A percentile compares a stretch with the other conserved stretches of the same genome.
These are phyloP conservation scores for Xylophagus ater DNA, from an alignment of 2,888 invertebrate species.

Conservation along the genomic window DNA sequence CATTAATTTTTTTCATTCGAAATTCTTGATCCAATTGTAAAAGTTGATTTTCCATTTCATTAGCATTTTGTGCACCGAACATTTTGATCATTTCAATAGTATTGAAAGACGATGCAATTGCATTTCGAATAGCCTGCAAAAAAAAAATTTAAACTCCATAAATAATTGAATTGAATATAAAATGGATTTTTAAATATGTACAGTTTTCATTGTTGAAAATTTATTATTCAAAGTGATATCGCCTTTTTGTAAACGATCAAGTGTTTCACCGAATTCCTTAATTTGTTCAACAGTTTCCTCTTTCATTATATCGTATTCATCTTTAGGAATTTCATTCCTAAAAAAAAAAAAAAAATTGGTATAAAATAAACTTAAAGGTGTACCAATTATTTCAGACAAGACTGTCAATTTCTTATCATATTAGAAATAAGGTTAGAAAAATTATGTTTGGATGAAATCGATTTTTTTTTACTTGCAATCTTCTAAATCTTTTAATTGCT, in stretches of 20 bases:
- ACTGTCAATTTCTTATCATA: too few species aligned
- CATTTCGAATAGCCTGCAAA: slow-evolving; percentile 56
- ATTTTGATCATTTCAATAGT: slow-evolving; percentile 62
- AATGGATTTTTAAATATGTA: slow-evolving; percentile 31
- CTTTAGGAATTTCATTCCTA: slow-evolving; percentile 50
- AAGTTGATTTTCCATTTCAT: slow-evolving; percentile 49
- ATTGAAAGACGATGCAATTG: slow-evolving; percentile 61
- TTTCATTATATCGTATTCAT: slow-evolving; percentile 57
- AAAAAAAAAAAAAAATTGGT: slow-evolving; percentile 17
- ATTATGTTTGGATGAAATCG: too few species aligned
- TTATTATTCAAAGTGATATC: slow-evolving; percentile 55
- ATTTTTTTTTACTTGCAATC: slow-evolving; percentile 52
- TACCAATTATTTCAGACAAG: too few species aligned
- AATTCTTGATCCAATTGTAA: slow-evolving; percentile 47
- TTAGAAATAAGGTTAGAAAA: too few species aligned
- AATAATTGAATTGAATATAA: neutral
- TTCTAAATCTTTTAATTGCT: slow-evolving; percentile 59
- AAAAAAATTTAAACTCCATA: slow-evolving; percentile 3
- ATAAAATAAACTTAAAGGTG: neutral
- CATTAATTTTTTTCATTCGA: slow-evolving; percentile 48
- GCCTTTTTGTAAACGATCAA: slow-evolving; percentile 53
- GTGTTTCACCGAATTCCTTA: slow-evolving; percentile 52
- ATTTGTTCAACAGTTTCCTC: slow-evolving; percentile 59
- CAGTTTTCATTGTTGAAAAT: slow-evolving; percentile 53
- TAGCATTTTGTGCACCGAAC: slow-evolving; percentile 59